These are phyloP conservation scores for Orientallactaga bullata DNA, from an alignment of 2,113 vertebrate genomes.

Conservation along the genomic window DNA sequence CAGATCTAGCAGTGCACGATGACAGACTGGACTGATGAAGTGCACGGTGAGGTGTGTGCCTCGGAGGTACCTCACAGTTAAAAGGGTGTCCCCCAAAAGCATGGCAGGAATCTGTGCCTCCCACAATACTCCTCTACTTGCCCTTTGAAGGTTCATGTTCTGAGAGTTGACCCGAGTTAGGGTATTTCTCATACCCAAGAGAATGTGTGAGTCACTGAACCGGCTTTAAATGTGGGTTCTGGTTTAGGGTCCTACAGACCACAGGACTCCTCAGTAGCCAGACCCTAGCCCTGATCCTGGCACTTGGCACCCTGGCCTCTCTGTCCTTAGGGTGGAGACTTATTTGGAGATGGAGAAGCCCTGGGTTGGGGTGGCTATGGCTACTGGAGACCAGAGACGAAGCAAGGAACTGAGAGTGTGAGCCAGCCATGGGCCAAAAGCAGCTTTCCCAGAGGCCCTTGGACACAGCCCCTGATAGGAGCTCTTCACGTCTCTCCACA, in stretches of 20 bases:
- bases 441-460: neutral
- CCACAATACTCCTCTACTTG: neutral
- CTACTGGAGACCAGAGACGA: neutral
- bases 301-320: neutral
- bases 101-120: fast-evolving
- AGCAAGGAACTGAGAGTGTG: neutral
- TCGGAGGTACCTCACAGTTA: fast-evolving
- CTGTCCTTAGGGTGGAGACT: neutral
- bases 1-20: neutral
- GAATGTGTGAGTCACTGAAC: neutral
- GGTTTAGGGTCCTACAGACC: no score
- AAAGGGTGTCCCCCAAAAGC: neutral
- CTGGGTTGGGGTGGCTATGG: neutral
- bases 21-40: neutral
- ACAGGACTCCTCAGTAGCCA: neutral
- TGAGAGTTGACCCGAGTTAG: neutral
- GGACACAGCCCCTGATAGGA: neutral
- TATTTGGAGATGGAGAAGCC: neutral
- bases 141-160: neutral
- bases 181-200: neutral
- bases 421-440: neutral
- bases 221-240: neutral
- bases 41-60: fast-evolving
- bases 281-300: neutral
- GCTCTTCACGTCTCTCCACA: neutral